Base-by-base conservation (phyloP, 2,113 vertebrate species). In the Cinclus cinclus region DNA sequence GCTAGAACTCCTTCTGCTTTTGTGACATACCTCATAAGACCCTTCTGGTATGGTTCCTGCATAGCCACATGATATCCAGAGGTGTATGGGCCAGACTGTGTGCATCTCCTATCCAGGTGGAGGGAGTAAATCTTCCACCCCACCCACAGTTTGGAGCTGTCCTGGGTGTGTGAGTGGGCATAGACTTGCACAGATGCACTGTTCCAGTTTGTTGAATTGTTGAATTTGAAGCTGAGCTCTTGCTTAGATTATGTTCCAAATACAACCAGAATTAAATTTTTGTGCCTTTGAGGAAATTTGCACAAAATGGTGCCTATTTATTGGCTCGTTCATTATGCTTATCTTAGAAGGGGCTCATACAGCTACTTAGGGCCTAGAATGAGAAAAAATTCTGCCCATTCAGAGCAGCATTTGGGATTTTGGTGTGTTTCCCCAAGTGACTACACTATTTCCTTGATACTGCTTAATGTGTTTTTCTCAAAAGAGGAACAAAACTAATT, bases 401-500 rank as follows among this genome's bases (percentile, higher is more conserved):
- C 7, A 42, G 39, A 90, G 15, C 7, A 80, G 25, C 42, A 80
- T 13, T 14, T 90, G 24, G 13, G 18, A 11, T 88, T 92, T 80
- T 12, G 11, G 19, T 83, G 17, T 5, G 5, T 82, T 94, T 85
- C 28, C 65, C 41, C n/a, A 30, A 4, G 30, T 33, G 76, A 86
- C 63, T 86, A 15, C 33, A 74, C 21, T 37, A 35, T 83, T 93
- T 90, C 75, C 52, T n/a, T 74, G 31, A 49, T 69, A 39, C 2
- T 42, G 25, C 19, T 77, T 63, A 69, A 47, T 41, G 19, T 42
- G 8, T 74, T 93, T 93, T 83, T 86, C 92, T 90, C 85, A 55
- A 52, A 86, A 87, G 68, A 90, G 59, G 44, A 77, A 75, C 76
- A 86, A 94, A 95, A 70, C 64, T 83, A 81, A 96, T 96, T 93